phyloP scores from a whole-genome alignment of 2,888 invertebrate genomes.

The Parasteatoda lunata region DNA sequence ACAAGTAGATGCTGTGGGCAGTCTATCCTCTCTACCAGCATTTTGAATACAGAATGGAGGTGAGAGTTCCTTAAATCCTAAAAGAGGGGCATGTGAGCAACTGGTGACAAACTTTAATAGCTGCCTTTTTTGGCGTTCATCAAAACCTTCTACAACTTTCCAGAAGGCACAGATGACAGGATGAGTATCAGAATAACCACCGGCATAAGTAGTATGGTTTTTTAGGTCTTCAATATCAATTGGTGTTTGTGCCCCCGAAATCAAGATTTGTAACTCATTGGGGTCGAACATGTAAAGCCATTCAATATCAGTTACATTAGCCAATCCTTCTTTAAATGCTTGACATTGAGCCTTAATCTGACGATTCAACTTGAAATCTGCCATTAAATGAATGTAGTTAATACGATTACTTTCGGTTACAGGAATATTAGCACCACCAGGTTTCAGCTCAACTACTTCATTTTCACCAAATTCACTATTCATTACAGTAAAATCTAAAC shows the following conservation, averaged over 20 bases:
- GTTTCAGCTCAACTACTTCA: constrained; percentile 90
- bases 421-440: constrained; percentile 89
- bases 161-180: constrained; percentile 91
- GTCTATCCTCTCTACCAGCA: constrained; percentile 89
- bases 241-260: constrained; percentile 95
- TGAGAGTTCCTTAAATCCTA: constrained; percentile 97
- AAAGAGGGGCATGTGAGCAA: constrained; percentile 94
- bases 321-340: constrained; percentile 91
- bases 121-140: constrained; percentile 87
- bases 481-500: constrained; percentile 93
- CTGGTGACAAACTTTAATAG: constrained; percentile 98
- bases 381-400: constrained; percentile 96
- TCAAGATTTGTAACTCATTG: constrained; percentile 95
- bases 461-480: constrained; percentile 93
- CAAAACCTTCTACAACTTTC: constrained; percentile 88
- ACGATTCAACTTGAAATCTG: constrained; percentile 94
- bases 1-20: constrained; percentile 98
- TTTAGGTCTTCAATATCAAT: constrained; percentile 93
- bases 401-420: constrained; percentile 94
- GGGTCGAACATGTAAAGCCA: constrained; percentile 97
- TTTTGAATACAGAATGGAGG: constrained; percentile 97
- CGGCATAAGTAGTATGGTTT: constrained; percentile 90
- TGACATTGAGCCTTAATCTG: constrained; percentile 84
- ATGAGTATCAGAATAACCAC: constrained; percentile 88
- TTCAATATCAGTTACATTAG: constrained; percentile 90